Evolutionary conservation across 92 coral and sea anemone species (phyloP), one percentile per base, ranked within the genome.

Genomic region (Phymanthus crucifer): DNA sequence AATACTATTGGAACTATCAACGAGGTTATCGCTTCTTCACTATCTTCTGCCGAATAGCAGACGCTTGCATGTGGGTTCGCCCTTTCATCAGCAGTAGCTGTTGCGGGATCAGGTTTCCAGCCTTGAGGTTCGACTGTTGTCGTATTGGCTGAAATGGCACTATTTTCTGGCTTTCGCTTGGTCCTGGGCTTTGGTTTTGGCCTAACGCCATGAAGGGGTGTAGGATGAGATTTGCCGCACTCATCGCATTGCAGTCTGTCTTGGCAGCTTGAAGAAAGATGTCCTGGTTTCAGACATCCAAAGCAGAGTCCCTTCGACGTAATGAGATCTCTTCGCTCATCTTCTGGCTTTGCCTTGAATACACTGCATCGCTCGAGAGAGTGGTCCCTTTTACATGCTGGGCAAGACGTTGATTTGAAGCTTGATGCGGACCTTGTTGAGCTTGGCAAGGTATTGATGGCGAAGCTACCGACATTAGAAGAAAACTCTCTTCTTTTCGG

Each of bases 311-410:
- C 66, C 66, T 57, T 57, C 23, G 66, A 57, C 66, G 12, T 23
- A n/a, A 57, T 57, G 29, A 57, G 8, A 4, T 57, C 64, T 57
- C 66, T 57, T 57, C 31, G 29, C 6, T 57, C 66, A n/a, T 19
- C 66, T 57, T n/a, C 66, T 2, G 66, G 0, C 66, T 0, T 57
- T 19, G 29, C 76, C 27, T 66, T 73, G 73, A 89, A 89, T 33
- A 43, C 72, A 32, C 47, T 48, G 71, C 90, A 89, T 32, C 80
- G 80, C 47, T 64, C 83, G 71, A 89, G 66, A 17, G 89, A 47
- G 80, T 89, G 90, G 11, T 34, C 78, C 5, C 70, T 81, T 24
- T 72, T 32, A 71, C 93, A 88, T 26, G 82, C 74, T 40, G 71
- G 83, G 68, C 91, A 78, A 45, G 86, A 19, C n/a, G 48, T 19